These are phyloP conservation scores for Benthosema pterotum DNA, from an alignment of 2,797 vertebrate species.

Conservation along the genomic window DNA sequence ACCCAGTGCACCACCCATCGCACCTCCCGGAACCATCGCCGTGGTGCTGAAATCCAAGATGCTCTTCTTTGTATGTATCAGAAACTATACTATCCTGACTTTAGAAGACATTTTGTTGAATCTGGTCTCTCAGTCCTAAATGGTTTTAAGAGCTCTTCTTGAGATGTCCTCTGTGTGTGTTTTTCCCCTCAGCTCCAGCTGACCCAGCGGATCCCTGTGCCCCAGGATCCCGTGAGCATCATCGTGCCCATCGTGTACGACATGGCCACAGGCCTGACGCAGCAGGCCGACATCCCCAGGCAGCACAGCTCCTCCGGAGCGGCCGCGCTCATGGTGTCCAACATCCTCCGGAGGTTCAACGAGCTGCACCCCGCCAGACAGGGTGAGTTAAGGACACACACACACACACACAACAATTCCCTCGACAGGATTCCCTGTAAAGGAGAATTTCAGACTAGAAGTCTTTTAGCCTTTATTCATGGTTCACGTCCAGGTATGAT, in stretches of 20 bases:
- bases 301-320: conserved; percentile 97
- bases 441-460: too few species aligned
- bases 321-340: conserved; percentile 96
- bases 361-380: conserved; percentile 95
- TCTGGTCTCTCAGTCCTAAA: too few species aligned
- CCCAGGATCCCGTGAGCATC: conserved; percentile 95
- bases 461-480: too few species aligned
- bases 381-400: conserved; percentile 84
- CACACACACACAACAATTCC: too few species aligned
- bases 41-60: conserved; percentile 99
- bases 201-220: conserved; percentile 92
- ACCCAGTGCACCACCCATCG: conserved; percentile 96
- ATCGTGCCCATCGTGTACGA: conserved; percentile 99
- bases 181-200: conserved; percentile 88
- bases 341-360: conserved; percentile 98
- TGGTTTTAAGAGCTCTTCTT: too few species aligned
- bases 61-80: conserved; percentile 96
- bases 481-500: too few species aligned
- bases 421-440: too few species aligned
- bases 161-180: not conserved
- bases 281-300: conserved; percentile 98
- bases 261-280: conserved; percentile 97
- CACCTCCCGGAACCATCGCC: conserved; percentile 96
- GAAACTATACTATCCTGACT: not conserved
- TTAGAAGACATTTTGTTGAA: too few species aligned